Base-by-base conservation (phyloP, 2,113 vertebrate genomes). In the Benitochromis conjunctus region DNA sequence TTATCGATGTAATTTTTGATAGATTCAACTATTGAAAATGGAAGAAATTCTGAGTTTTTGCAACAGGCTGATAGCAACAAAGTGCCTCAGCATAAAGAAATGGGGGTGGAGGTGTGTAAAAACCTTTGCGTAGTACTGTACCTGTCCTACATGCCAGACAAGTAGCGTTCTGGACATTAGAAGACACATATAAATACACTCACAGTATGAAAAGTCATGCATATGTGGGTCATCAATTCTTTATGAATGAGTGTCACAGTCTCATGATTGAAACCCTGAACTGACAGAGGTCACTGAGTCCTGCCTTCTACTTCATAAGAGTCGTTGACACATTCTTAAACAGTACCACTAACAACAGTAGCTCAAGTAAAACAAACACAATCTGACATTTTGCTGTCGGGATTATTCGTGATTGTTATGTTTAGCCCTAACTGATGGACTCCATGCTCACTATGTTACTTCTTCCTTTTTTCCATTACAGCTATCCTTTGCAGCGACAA, bases 401-500 rank as follows among this genome's bases (percentile, higher is more conserved):
- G 36, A 55, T 81, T 29, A 51, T 46, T 77, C 43, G 26, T 51
- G 13, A 54, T 46, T 48, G 11, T 41, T 18, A n/a, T 19, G 4
- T 82, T 82, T 60, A 21, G n/a, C 64, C 21, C 6, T 41, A 36
- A 58, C 57, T 51, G 24, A 21, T 31, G 10, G 4, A 58, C 6
- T 51, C 6, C 34, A 24, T 19, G 10, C 66, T 82, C 41, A 85
- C 57, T 60, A 13, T 76, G 9, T 79, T 26, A 84, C 54, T 51
- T 51, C n/a, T 29, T 86, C 71, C 84, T 89, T 13, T 92, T 92
- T 53, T 48, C 57, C 16, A 48, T 93, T 94, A 29, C 96, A 99
- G 99, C 97, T 99, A 64, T 99, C 99, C 9, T 99, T 99, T 89
- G 98, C 98, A 14, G 99, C 99, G 51, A 99, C 99, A 83, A 99